These are phyloP conservation scores for Labeo catla DNA, from an alignment of 2,113 vertebrate genomes.

Conservation along the genomic window DNA sequence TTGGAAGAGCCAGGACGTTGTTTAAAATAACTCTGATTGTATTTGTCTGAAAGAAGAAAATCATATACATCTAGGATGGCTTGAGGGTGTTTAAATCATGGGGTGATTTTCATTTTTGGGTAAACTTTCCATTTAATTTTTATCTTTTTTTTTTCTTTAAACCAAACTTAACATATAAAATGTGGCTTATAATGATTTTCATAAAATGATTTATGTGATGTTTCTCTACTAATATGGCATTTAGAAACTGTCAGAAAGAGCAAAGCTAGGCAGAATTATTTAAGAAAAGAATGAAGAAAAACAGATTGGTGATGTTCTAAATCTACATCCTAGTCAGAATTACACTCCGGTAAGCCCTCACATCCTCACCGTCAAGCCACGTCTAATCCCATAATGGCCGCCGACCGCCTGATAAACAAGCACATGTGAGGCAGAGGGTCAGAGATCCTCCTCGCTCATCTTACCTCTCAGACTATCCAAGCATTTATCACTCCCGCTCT, in stretches of 20 bases:
- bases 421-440: constrained; percentile 34
- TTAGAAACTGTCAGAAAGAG: background rate
- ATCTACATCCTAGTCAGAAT: background rate
- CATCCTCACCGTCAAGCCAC: background rate
- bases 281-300: background rate
- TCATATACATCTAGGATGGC: too few species aligned
- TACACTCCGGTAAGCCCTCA: background rate
- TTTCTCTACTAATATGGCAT: background rate
- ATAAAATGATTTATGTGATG: background rate
- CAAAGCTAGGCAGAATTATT: background rate
- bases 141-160: too few species aligned
- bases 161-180: too few species aligned
- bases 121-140: too few species aligned
- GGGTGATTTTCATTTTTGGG: too few species aligned
- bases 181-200: background rate
- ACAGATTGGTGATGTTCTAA: background rate
- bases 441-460: constrained; percentile 34
- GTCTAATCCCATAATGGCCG: constrained; percentile 27
- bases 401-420: constrained; percentile 43
- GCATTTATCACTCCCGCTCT: constrained; percentile 31
- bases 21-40: too few species aligned
- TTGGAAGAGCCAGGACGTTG: too few species aligned
- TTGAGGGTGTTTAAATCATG: too few species aligned
- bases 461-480: constrained; percentile 4
- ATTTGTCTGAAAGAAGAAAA: too few species aligned